Evolutionary conservation across 2,113 vertebrate genomes (phyloP).

Genomic region (Panthera leo): DNA sequence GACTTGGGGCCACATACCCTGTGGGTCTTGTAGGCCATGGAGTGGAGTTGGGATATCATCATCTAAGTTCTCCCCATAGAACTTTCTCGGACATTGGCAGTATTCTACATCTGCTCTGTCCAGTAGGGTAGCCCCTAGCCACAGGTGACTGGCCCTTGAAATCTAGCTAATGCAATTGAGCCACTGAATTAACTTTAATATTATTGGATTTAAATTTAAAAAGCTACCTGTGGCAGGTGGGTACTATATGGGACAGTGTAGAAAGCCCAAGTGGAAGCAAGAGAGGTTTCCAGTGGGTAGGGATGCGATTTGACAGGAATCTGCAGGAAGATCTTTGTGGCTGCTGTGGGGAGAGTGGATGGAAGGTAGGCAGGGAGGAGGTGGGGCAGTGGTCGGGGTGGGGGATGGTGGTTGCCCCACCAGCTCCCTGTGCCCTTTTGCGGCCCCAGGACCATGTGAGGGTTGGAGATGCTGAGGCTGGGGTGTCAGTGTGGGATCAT

Average conservation of each 20-base stretch:
- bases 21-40: accelerated
- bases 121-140: accelerated
- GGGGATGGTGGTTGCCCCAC: not conserved
- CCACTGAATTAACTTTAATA: not conserved
- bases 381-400: not conserved
- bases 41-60: not conserved
- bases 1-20: not conserved
- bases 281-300: not conserved
- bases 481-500: not conserved
- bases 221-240: not conserved
- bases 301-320: not conserved
- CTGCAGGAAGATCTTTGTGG: not conserved
- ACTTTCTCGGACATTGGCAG: not conserved
- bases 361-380: too few relatives aligned
- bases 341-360: not conserved
- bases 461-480: not conserved
- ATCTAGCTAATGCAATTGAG: not conserved
- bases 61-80: not conserved
- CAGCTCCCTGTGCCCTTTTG: not conserved
- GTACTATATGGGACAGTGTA: not conserved
- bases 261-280: too few relatives aligned
- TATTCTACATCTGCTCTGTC: accelerated
- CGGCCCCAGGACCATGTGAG: not conserved
- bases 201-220: not conserved
- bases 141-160: not conserved